Conservation (phyloP, 2,797 vertebrate species). For the Anguilla megastoma region DNA sequence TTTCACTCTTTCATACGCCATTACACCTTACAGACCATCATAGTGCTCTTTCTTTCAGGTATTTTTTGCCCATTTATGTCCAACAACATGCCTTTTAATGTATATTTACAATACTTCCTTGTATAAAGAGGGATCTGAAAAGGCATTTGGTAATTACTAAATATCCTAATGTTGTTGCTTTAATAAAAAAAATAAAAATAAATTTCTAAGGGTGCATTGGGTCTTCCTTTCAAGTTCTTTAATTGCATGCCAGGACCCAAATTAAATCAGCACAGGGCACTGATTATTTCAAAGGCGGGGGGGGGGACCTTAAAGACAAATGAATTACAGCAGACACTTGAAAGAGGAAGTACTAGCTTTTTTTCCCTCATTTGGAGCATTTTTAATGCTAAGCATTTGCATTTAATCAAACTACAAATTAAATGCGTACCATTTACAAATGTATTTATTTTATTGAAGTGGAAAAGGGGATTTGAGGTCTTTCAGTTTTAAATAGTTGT, state of each 20-base stretch:
- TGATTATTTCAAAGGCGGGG: slow-evolving; percentile 4
- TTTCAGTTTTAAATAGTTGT: background rate
- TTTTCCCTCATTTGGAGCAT: background rate
- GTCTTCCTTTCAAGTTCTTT: slow-evolving; percentile 25
- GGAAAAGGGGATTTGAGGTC: background rate
- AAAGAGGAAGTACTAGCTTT: background rate
- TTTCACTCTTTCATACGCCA: background rate
- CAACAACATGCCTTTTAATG: background rate
- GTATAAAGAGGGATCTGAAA: background rate
- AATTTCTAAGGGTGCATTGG: background rate
- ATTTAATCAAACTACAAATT: background rate
- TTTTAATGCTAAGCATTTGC: slow-evolving; percentile 4
- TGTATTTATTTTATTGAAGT: background rate
- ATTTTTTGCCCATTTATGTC: background rate
- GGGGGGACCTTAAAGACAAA: background rate
- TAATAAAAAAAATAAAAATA: background rate
- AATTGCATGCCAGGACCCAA: slow-evolving; percentile 27
- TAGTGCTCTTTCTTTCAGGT: background rate
- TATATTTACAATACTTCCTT: background rate
- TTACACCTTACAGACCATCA: background rate
- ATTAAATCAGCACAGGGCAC: slow-evolving; percentile 19
- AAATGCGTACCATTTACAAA: background rate
- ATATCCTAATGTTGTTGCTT: too few relatives aligned
- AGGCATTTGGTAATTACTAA: too few relatives aligned
- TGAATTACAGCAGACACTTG: background rate